These are phyloP conservation scores for Pterocles orientalis DNA, from an alignment of 2,113 vertebrate genomes.

Conservation along the genomic window DNA sequence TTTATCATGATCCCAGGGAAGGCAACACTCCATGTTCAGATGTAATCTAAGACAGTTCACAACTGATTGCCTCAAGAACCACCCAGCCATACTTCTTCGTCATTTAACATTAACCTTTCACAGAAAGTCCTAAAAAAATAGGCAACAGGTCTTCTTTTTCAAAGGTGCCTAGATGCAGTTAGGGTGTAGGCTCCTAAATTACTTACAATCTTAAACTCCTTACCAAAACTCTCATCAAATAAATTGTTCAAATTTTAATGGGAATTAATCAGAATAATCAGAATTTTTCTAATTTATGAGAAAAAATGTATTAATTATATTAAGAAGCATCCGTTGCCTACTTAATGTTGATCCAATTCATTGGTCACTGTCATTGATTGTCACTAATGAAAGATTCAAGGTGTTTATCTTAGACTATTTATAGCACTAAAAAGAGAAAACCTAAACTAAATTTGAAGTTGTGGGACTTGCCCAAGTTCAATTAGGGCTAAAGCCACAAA, in stretches of 20 bases:
- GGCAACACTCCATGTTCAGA: not conserved
- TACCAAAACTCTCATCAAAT: not conserved
- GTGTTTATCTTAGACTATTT: not conserved
- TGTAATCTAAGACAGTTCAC: not conserved
- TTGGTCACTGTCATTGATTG: not conserved
- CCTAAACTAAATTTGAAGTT: not conserved
- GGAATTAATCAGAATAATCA: not conserved
- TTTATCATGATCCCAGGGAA: not conserved
- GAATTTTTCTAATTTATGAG: not conserved
- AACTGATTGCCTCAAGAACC: not conserved
- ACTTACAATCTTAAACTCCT: not conserved
- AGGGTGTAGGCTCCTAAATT: not conserved
- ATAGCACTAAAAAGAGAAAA: not conserved
- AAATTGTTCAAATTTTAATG: not conserved
- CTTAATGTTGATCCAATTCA: not conserved
- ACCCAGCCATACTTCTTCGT: not conserved
- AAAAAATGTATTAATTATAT: not conserved
- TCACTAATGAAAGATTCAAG: not conserved
- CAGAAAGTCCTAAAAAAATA: not conserved
- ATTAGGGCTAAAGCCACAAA: not conserved
- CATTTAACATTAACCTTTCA: not conserved
- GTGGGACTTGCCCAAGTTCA: not conserved
- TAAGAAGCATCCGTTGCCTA: not conserved
- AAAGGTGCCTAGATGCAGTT: not conserved
- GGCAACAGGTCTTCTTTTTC: not conserved